Evolutionary conservation across 2,797 vertebrate genomes (phyloP).

Genomic region (Dipus sagitta): DNA sequence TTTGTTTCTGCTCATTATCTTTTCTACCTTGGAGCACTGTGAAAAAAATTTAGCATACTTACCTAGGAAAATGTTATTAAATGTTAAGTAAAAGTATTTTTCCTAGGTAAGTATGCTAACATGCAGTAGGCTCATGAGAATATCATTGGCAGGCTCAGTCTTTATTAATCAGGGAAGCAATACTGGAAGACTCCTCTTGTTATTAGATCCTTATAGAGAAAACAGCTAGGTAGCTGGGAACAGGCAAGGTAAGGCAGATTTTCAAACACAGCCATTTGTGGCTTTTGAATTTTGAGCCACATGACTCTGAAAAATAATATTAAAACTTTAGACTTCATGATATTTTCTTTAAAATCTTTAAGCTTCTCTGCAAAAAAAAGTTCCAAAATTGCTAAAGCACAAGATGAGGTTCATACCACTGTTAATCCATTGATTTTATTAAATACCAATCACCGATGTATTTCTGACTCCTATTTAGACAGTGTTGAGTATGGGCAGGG

Average conservation of each 20-base stretch:
- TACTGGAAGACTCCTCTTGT: not conserved
- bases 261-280: not conserved
- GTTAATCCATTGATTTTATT: not conserved
- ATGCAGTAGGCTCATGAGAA: not conserved
- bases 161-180: not conserved
- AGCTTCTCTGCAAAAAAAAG: not conserved
- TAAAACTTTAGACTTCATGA: not conserved
- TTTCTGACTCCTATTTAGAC: constrained; percentile 1
- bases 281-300: constrained; percentile 56
- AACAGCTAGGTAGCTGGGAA: not conserved
- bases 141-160: not conserved
- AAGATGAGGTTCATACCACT: too few species aligned
- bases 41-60: not conserved
- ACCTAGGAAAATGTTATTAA: constrained; percentile 26
- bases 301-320: not conserved
- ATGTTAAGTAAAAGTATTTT: too few species aligned
- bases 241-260: not conserved
- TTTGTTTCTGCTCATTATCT: not conserved
- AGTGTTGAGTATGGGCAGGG: not conserved
- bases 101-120: too few species aligned
- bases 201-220: not conserved
- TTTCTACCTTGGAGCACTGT: constrained; percentile 9
- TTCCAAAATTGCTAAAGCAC: not conserved
- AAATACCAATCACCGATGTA: not conserved
- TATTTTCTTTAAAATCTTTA: not conserved